A percentile compares a stretch with the other conserved stretches of the same genome.
These are phyloP conservation scores for Hirudinaria manillensis DNA, from an alignment of 2,888 invertebrate species.

Conservation along the genomic window DNA sequence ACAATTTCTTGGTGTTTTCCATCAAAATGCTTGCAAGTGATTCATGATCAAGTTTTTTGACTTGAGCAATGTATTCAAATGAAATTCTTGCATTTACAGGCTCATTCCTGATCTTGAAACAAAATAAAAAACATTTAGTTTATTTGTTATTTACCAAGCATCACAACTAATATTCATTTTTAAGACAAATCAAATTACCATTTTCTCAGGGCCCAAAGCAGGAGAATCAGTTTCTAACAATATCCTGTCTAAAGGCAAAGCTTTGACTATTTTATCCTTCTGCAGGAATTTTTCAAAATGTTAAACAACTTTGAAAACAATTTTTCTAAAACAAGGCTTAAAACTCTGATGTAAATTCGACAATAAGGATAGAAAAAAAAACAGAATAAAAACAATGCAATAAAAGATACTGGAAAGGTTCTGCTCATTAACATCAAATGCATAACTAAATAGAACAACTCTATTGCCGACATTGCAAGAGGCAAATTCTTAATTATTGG, in stretches of 20 bases:
- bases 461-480: no score
- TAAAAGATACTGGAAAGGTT: no score
- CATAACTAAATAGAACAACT: no score
- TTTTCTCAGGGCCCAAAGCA: conserved; percentile 54
- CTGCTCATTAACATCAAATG: no score
- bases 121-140: neutral
- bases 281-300: conserved; percentile 36
- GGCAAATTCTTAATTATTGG: no score
- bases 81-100: conserved; percentile 51
- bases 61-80: conserved; percentile 52
- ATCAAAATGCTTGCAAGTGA: conserved; percentile 49
- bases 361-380: neutral
- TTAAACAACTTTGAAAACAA: no score
- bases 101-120: conserved; percentile 49
- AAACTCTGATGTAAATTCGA: neutral
- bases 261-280: conserved; percentile 51
- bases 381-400: neutral
- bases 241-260: conserved; percentile 52
- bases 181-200: conserved; percentile 42
- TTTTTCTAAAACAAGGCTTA: no score
- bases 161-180: neutral
- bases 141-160: no score
- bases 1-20: conserved; percentile 51
- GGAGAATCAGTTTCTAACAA: conserved; percentile 57
- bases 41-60: conserved; percentile 46